Evolutionary conservation across 1,140 invertebrate species (phyloP).

Genomic region (Theocolax elegans): DNA sequence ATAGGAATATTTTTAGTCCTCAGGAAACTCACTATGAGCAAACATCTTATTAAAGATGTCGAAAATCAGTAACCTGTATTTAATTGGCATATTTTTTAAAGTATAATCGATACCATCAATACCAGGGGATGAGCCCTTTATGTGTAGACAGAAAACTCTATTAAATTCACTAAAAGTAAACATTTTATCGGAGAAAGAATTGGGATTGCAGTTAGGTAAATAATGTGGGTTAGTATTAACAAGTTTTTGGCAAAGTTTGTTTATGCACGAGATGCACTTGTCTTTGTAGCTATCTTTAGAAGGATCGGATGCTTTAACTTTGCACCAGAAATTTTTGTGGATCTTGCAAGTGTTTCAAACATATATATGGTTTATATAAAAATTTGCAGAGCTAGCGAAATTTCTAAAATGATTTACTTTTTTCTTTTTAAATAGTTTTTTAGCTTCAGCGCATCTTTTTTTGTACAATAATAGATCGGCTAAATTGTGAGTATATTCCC

Average conservation of each 20-base stretch:
- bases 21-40: background rate
- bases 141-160: background rate
- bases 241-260: background rate
- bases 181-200: background rate
- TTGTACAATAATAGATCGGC: constrained; percentile 34
- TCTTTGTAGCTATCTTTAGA: background rate
- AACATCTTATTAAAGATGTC: background rate
- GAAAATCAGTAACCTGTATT: background rate
- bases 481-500: background rate
- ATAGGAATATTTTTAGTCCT: background rate
- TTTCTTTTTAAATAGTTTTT: constrained; percentile 33
- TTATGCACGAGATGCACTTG: background rate
- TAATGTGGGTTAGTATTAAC: background rate
- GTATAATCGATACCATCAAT: background rate
- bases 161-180: background rate
- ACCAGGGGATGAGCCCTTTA: background rate
- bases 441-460: background rate
- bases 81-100: background rate
- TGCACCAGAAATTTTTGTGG: constrained; percentile 12
- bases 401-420: background rate
- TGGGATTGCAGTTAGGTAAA: background rate
- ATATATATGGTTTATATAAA: background rate
- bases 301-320: background rate
- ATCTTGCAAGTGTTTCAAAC: constrained; percentile 15
- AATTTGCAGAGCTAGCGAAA: background rate